Conservation (phyloP, 1,140 invertebrate genomes). For the Chironomus tepperi region DNA sequence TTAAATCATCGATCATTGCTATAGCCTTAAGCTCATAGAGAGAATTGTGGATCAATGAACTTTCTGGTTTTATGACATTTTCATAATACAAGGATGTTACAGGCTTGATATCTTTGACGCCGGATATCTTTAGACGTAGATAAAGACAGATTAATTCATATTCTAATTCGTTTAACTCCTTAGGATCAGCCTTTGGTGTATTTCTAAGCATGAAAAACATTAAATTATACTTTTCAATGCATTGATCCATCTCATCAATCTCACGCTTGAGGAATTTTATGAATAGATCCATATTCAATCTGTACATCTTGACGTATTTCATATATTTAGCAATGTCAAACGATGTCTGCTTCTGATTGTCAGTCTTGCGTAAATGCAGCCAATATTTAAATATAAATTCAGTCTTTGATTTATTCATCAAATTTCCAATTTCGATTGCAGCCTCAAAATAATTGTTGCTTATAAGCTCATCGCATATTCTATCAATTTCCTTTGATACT, state of each 20-base stretch:
- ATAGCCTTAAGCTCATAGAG: slow-evolving; percentile 38
- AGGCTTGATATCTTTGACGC: slow-evolving; percentile 27
- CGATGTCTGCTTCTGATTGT: neutral
- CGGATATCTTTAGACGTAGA: slow-evolving; percentile 26
- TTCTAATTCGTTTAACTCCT: slow-evolving; percentile 38
- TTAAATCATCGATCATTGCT: slow-evolving; percentile 37
- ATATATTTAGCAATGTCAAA: slow-evolving; percentile 33
- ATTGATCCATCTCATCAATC: slow-evolving; percentile 30
- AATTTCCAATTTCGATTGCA: slow-evolving; percentile 33
- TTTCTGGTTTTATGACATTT: slow-evolving; percentile 35
- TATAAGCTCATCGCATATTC: neutral
- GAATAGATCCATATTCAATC: slow-evolving; percentile 33
- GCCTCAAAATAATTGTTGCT: slow-evolving; percentile 31
- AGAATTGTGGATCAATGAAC: slow-evolving; percentile 35
- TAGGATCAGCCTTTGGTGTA: slow-evolving; percentile 37
- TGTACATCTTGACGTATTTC: slow-evolving; percentile 32
- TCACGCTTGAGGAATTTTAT: slow-evolving; percentile 31
- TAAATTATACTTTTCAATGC: slow-evolving; percentile 33
- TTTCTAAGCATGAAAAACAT: slow-evolving; percentile 33
- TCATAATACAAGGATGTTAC: slow-evolving; percentile 39
- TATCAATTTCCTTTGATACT: neutral
- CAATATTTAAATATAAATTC: slow-evolving; percentile 38
- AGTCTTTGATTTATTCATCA: slow-evolving; percentile 34
- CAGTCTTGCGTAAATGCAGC: slow-evolving; percentile 29
- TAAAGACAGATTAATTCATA: slow-evolving; percentile 37